Evolutionary conservation across 2,888 invertebrate genomes (phyloP).

Genomic region (Prenolepis imparis): DNA sequence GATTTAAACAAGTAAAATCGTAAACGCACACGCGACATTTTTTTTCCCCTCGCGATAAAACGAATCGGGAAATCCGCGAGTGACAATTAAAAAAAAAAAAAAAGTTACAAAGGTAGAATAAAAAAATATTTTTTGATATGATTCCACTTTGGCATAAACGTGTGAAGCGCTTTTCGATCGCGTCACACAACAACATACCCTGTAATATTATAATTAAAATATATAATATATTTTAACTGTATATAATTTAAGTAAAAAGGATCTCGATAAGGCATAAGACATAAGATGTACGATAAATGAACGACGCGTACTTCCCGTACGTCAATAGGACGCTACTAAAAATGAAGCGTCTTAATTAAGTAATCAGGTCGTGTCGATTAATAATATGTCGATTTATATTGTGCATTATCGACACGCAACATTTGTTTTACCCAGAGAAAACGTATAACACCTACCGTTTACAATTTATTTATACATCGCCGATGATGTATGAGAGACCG

Average conservation of each 20-base stretch:
- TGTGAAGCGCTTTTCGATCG: slow-evolving; percentile 2
- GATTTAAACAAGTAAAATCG: slow-evolving; percentile 13
- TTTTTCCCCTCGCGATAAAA: neutral
- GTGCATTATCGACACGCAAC: slow-evolving; percentile 34
- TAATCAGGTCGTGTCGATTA: slow-evolving; percentile 17
- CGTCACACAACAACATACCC: neutral
- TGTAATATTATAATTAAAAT: neutral
- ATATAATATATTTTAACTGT: no score
- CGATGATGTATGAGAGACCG: slow-evolving; percentile 29
- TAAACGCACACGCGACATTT: neutral
- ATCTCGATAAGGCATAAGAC: neutral
- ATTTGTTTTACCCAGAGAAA: slow-evolving; percentile 38
- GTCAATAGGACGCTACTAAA: slow-evolving; percentile 11
- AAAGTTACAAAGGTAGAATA: slow-evolving; percentile 6
- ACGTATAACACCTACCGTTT: slow-evolving; percentile 29
- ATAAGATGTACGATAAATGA: slow-evolving; percentile 40
- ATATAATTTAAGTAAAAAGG: neutral
- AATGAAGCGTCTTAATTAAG: slow-evolving; percentile 21
- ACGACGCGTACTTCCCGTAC: neutral
- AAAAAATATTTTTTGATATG: neutral
- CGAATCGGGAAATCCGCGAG: neutral
- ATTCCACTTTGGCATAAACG: slow-evolving; percentile 39
- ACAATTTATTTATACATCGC: slow-evolving; percentile 38
- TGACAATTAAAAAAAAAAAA: slow-evolving; percentile 8
- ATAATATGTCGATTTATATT: slow-evolving; percentile 6